Conservation (phyloP, 2,797 vertebrate genomes). For the Sitta carolinensis region DNA sequence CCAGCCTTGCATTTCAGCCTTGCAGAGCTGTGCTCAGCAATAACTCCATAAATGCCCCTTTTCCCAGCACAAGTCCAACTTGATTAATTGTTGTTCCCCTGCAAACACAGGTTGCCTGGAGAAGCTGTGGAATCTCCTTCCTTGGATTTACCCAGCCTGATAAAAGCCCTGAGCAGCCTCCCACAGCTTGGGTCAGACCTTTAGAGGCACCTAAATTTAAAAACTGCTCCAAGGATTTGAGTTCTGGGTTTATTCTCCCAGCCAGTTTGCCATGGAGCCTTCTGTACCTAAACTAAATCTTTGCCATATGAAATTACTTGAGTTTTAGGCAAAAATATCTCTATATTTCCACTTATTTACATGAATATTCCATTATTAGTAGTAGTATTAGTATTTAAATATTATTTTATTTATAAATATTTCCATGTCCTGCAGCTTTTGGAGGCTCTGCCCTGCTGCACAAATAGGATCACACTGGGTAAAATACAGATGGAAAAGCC, state of each 20-base stretch:
- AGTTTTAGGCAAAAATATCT: neutral
- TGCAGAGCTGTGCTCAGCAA: neutral
- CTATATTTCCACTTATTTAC: neutral
- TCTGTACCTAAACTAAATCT: neutral
- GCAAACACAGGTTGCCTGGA: neutral
- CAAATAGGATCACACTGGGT: neutral
- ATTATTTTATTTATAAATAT: too few species aligned
- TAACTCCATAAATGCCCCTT: neutral
- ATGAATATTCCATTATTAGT: neutral
- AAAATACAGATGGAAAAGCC: neutral
- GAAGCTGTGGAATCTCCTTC: neutral
- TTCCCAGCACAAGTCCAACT: neutral
- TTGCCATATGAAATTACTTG: neutral
- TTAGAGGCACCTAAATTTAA: neutral
- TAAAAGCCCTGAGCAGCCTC: neutral
- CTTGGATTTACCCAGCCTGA: neutral
- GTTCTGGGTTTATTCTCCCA: neutral
- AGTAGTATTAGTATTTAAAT: too few species aligned
- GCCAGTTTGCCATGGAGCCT: neutral
- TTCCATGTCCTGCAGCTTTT: neutral
- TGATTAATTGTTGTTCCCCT: neutral
- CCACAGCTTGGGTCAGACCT: neutral
- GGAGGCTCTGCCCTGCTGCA: neutral
- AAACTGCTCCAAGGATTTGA: neutral
- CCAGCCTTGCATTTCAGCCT: neutral